Conservation (phyloP, 2,113 vertebrate genomes). For the human (Homo sapiens) region DNA sequence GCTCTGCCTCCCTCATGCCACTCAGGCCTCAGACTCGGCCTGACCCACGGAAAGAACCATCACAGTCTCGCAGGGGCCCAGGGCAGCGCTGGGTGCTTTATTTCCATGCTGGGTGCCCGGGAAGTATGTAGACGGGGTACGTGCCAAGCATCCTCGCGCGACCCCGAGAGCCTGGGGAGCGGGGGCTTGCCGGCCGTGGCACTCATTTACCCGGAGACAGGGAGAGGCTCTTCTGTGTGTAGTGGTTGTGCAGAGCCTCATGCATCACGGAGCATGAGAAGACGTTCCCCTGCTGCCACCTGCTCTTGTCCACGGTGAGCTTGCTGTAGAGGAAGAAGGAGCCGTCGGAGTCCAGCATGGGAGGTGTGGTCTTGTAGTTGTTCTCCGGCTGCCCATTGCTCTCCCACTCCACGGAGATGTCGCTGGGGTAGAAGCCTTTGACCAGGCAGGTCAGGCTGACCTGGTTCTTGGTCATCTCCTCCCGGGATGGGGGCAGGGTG, state of each 20-base stretch:
- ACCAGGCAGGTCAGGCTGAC: neutral
- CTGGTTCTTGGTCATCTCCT: rapidly evolving
- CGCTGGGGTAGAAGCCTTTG: rapidly evolving
- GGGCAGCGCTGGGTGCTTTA: conserved; percentile 66
- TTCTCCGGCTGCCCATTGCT: rapidly evolving
- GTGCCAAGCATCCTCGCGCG: neutral
- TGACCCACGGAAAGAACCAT: conserved; percentile 47
- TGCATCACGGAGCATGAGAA: conserved; percentile 59
- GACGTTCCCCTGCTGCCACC: rapidly evolving
- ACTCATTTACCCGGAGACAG: conserved; percentile 72
- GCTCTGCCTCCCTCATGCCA: rapidly evolving
- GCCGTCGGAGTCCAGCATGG: rapidly evolving
- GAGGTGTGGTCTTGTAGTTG: neutral
- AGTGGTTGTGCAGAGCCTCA: conserved; percentile 27
- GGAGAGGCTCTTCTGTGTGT: neutral
- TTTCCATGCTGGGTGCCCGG: neutral
- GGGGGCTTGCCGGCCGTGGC: rapidly evolving
- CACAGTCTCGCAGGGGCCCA: conserved; percentile 34
- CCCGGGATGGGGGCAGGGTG: rapidly evolving
- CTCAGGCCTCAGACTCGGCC: neutral
- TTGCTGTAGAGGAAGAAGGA: conserved; percentile 71
- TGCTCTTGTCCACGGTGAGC: rapidly evolving
- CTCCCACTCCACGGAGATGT: conserved; percentile 33
- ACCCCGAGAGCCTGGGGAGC: neutral
- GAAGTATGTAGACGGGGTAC: neutral